Base-by-base conservation (phyloP, 2,888 invertebrate species). In the Hirtodrosophila histrioides region DNA sequence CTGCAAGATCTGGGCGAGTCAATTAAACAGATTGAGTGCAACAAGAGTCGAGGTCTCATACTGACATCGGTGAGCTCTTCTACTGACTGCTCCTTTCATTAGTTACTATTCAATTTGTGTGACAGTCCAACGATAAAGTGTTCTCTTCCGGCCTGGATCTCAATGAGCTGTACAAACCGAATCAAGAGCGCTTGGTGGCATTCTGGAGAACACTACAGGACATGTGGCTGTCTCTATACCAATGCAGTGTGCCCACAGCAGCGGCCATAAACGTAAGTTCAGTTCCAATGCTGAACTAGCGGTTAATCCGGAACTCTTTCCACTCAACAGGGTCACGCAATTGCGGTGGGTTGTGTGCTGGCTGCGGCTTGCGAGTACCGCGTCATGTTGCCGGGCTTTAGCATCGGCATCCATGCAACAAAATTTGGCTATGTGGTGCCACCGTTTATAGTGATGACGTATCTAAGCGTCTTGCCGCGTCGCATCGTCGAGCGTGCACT, bases 381-480 rank as follows among this genome's bases (percentile, higher is more conserved):
- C 65, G 94, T 95, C 1, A 96, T 97, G 95, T 93, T 95, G 8
- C 95, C 95, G 0, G 95, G 96, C 75, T 95, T 92, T 81, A 94
- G 93, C 8, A 97, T 97, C 57, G 98, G 97, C 0, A 92, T 98
- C 1, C 97, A 97, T 89, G 98, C 97, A 92, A 96, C 97, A 0
- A 94, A 95, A 57, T 92, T 98, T 45, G 97, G 97, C 11, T 95
- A 97, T 64, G 93, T 95, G 0, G 96, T 96, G 0, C 96, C 97
- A 0, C 92, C 92, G 58, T 97, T 96, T 96, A 95, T 95, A 87
- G 93, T 94, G 90, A 92, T 93, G 35, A 92, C 94, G 0, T 93
- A 95, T 92, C 90, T 90, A 27, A 94, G 95, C 86, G 93, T 94
- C 0, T 92, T 95, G 36, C 94, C 96, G 0, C 91, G 92, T 9